Base-by-base conservation (phyloP, 2,113 vertebrate species). In the Phalacrocorax aristotelis region DNA sequence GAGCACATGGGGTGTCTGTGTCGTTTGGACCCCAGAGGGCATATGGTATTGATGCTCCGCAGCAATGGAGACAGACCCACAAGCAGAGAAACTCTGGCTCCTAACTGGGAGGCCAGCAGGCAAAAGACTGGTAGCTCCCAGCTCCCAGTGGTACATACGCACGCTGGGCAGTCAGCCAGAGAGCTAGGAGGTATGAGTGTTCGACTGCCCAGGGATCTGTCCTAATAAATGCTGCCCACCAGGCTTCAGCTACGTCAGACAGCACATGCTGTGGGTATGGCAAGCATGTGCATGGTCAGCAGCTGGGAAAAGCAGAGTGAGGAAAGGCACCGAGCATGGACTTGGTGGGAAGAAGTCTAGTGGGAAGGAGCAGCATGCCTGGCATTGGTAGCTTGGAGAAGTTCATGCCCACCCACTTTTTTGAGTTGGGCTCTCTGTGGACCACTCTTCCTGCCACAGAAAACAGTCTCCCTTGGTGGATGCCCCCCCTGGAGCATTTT, bases 1-100 rank as follows among this genome's bases (percentile, higher is more conserved):
- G 66, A 7, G 13, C 38, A 82, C 3, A 2, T 0, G 0, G 48
- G 23, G 40, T 2, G 1, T 48, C 48, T 49, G 42, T 55, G 48
- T 64, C 0, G 0, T 25, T 13, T 21, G n/a, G 34, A 40, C 26
- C 26, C 34, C 19, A n/a, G 54, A 83, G 30, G n/a, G 87, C 40
- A 29, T 20, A 57, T 38, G 14, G 2, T 29, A 52, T n/a, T 0
- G 0, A 30, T 42, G 19, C n/a, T 70, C 74, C 5, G 13, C n/a
- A 90, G 40, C 15, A 65, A 72, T 58, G 40, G 26, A 55, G 65
- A 26, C 15, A 66, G 68, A 51, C 13, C 62, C 32, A 48, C 13
- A 17, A 54, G 36, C 6, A 57, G 20, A 69, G 40, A 48, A 85
- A 64, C 15, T 58, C 65, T 80, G 11, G 36, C 23, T 91, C 77